Percentiles rank a stretch among this genome's conserved stretches.
phyloP scores from a whole-genome alignment of 2,113 vertebrate genomes.

The Charadrius vociferus region DNA sequence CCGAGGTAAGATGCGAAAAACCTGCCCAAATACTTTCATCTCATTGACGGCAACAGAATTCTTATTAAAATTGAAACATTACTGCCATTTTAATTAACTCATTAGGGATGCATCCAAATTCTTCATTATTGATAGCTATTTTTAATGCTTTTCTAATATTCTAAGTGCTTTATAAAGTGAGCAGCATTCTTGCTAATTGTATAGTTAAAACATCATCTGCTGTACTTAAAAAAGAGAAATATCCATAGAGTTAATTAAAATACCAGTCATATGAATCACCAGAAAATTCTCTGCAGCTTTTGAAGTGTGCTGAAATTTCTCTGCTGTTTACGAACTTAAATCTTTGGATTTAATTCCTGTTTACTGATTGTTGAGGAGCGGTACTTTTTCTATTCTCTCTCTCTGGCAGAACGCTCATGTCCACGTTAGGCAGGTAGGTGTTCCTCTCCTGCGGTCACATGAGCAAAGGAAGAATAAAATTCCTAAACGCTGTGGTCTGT shows the following conservation, averaged over 20 bases:
- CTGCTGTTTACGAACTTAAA: background rate
- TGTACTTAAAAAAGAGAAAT: conserved; percentile 17
- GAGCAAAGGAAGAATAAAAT: background rate
- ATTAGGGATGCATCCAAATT: conserved; percentile 45
- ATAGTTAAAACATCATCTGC: background rate
- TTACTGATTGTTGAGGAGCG: background rate
- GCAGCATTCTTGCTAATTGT: background rate
- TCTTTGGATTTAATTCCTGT: background rate
- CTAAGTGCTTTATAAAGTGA: background rate
- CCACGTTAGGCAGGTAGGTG: background rate
- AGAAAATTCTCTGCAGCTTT: background rate
- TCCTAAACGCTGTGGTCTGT: background rate
- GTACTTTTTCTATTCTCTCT: background rate
- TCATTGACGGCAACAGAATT: conserved; percentile 34
- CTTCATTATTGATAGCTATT: conserved; percentile 8
- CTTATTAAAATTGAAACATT: conserved; percentile 23
- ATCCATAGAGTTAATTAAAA: background rate
- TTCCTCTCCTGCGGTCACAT: background rate
- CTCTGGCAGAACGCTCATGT: background rate
- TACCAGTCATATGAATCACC: background rate
- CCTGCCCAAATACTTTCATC: conserved; percentile 9
- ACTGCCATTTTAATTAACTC: conserved; percentile 63
- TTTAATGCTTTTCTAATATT: conserved; percentile 30
- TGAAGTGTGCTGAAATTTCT: background rate
- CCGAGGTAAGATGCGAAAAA: conserved; percentile 26